phyloP scores from a whole-genome alignment of 2,797 vertebrate genomes.

The Clarias laeviceps region DNA sequence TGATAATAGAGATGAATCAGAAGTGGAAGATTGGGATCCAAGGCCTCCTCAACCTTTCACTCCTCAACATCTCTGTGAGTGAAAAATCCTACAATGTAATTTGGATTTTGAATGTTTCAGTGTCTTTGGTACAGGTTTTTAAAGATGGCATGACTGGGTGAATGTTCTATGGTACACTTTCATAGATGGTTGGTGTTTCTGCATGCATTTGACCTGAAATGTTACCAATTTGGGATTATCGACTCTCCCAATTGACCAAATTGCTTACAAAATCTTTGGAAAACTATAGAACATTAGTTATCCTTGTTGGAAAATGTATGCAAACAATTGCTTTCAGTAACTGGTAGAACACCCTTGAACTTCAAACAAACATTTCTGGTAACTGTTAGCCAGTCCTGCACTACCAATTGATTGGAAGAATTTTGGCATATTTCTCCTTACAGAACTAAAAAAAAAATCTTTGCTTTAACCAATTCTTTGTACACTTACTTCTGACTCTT shows the following conservation, averaged over 20 bases:
- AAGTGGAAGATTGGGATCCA: constrained; percentile 93
- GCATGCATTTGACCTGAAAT: background rate
- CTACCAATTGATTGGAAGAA: background rate
- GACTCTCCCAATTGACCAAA: background rate
- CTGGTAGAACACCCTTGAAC: background rate
- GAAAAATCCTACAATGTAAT: background rate
- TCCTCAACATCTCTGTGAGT: constrained; percentile 92
- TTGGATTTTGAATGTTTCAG: background rate
- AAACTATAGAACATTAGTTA: background rate
- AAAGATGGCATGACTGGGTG: background rate
- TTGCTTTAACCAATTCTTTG: too few species aligned
- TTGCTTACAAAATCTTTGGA: too few species aligned
- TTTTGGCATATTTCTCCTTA: background rate
- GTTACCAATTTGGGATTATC: too few species aligned
- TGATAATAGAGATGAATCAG: constrained; percentile 84
- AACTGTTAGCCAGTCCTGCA: background rate
- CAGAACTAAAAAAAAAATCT: background rate
- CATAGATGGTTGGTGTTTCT: background rate
- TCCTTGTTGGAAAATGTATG: background rate
- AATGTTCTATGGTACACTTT: background rate
- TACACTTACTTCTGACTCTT: too few species aligned
- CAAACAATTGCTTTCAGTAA: background rate
- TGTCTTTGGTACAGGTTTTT: background rate
- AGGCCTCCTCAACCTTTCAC: constrained; percentile 86
- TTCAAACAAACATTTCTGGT: background rate